Percentiles rank a stretch among this genome's conserved stretches.
These are phyloP conservation scores for Neodontobutis hainanensis DNA, from an alignment of 2,113 vertebrate genomes.

Conservation along the genomic window DNA sequence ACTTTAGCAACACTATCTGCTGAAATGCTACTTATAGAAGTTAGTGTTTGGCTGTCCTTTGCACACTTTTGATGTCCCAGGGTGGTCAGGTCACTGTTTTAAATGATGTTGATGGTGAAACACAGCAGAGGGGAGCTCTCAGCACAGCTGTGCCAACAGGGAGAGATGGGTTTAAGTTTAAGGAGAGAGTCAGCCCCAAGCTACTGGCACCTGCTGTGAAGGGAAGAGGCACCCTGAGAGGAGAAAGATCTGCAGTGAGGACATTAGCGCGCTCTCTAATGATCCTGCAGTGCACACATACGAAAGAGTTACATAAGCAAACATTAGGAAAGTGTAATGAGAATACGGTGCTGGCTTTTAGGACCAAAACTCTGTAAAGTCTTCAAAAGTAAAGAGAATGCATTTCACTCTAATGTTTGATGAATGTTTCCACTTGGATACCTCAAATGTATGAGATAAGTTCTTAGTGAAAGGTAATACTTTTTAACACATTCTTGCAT, in stretches of 20 bases:
- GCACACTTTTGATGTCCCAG: constrained; percentile 12
- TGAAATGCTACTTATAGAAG: background rate
- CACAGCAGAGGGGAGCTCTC: constrained; percentile 32
- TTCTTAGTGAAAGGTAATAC: no score
- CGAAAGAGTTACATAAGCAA: constrained; percentile 15
- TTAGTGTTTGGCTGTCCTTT: background rate
- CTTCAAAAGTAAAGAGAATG: constrained; percentile 3
- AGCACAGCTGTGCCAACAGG: constrained; percentile 6
- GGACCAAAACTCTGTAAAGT: background rate
- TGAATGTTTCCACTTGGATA: no score
- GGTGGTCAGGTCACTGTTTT: constrained; percentile 14
- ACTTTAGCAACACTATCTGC: background rate
- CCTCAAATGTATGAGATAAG: no score
- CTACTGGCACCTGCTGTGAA: constrained; percentile 39
- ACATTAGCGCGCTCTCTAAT: constrained; percentile 31
- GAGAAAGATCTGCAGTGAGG: constrained; percentile 44
- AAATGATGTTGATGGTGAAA: constrained; percentile 11
- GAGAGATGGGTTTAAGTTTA: constrained; percentile 11
- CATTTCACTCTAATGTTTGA: background rate
- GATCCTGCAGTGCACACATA: constrained; percentile 32
- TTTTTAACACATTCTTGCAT: no score
- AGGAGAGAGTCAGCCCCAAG: constrained; percentile 30
- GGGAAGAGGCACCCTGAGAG: constrained; percentile 31
- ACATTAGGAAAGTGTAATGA: constrained; percentile 17
- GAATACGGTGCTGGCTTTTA: background rate